Evolutionary conservation across 2,888 invertebrate genomes (phyloP).

Genomic region (Silvanus unidentatus): DNA sequence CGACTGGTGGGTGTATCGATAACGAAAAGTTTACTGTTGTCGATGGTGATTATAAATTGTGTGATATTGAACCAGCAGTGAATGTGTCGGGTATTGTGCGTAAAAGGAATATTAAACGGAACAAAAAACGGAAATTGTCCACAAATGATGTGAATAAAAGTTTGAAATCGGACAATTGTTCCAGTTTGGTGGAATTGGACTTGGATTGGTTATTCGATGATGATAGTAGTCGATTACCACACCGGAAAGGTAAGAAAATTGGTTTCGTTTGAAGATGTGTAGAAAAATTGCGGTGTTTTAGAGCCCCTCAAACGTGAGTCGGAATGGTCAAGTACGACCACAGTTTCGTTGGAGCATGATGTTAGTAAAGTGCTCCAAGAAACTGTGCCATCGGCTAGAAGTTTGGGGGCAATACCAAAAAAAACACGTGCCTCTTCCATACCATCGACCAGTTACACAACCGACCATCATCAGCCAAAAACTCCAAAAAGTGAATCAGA

Average conservation of each 20-base stretch:
- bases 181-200: conserved; percentile 52
- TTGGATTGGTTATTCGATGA: conserved; percentile 60
- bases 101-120: conserved; percentile 32
- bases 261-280: too few relatives aligned
- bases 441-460: not conserved
- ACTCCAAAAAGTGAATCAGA: conserved; percentile 41
- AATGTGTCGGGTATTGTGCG: conserved; percentile 28
- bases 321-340: conserved; percentile 48
- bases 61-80: conserved; percentile 47
- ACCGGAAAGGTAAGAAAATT: conserved; percentile 27
- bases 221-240: conserved; percentile 27
- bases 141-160: conserved; percentile 16
- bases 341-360: conserved; percentile 47
- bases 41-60: conserved; percentile 21
- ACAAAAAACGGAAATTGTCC: conserved; percentile 26
- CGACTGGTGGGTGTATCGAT: conserved; percentile 6
- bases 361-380: conserved; percentile 52
- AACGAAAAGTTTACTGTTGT: conserved; percentile 10
- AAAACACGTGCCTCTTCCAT: conserved; percentile 40
- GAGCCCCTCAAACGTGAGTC: conserved; percentile 48
- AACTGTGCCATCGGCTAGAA: conserved; percentile 46
- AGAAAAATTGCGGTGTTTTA: too few relatives aligned
- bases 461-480: conserved; percentile 18
- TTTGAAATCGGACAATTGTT: conserved; percentile 30
- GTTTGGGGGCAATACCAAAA: conserved; percentile 68